phyloP scores from a whole-genome alignment of 2,888 invertebrate species.

The Opisthograptis luteolata region DNA sequence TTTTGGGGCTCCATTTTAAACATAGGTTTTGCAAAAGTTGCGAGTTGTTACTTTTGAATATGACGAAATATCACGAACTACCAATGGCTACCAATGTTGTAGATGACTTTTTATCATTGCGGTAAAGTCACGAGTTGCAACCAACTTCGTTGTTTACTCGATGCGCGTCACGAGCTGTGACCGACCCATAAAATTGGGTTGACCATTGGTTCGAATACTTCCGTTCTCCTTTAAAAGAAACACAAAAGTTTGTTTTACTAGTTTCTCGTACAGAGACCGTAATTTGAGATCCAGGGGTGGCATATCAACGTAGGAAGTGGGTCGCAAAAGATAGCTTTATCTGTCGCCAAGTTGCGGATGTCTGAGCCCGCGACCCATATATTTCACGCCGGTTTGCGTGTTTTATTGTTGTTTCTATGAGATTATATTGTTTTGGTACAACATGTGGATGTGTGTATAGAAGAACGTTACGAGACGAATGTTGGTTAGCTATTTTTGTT shows the following conservation, averaged over 20 bases:
- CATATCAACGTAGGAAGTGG: conserved; percentile 24
- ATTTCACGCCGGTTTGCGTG: conserved; percentile 53
- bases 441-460: conserved; percentile 7
- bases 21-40: too few relatives aligned
- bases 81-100: too few relatives aligned
- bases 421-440: conserved; percentile 57
- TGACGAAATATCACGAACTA: too few relatives aligned
- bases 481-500: conserved; percentile 3
- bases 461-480: neutral
- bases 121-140: too few relatives aligned
- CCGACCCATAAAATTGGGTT: too few relatives aligned
- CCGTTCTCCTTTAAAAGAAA: neutral
- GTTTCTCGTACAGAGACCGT: conserved; percentile 4
- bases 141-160: too few relatives aligned
- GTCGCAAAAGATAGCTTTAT: conserved; percentile 50
- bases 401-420: conserved; percentile 48
- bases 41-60: too few relatives aligned
- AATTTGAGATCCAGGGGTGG: conserved; percentile 30
- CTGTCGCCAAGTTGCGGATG: conserved; percentile 49
- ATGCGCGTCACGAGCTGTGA: too few relatives aligned
- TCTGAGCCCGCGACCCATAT: conserved; percentile 42
- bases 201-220: too few relatives aligned
- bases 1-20: too few relatives aligned
- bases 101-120: too few relatives aligned
- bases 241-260: neutral